phyloP scores from a whole-genome alignment of 2,797 vertebrate genomes.

The Chrosomus eos region DNA sequence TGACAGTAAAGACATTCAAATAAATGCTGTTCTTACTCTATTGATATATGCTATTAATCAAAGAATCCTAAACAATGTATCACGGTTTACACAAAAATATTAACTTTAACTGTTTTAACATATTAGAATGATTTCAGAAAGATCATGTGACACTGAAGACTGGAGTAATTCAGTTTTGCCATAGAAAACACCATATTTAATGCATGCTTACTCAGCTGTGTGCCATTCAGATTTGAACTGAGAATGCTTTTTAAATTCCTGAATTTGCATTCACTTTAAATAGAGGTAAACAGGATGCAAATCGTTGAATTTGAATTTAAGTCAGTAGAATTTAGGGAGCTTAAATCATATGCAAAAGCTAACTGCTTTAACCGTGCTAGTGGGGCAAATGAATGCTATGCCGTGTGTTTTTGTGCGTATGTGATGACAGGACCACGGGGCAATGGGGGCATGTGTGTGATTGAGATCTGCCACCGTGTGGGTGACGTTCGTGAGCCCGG shows the following conservation, averaged over 20 bases:
- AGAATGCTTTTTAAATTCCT: background rate
- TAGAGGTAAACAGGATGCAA: background rate
- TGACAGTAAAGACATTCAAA: background rate
- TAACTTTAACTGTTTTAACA: background rate
- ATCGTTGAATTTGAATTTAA: background rate
- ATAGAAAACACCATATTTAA: background rate
- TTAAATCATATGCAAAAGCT: background rate
- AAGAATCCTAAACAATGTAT: background rate
- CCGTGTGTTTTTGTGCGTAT: constrained; percentile 15
- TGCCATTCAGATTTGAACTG: background rate
- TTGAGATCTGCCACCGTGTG: constrained; percentile 52
- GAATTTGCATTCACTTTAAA: background rate
- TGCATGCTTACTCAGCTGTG: background rate
- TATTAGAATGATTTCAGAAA: background rate
- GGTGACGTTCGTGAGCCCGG: constrained; percentile 62
- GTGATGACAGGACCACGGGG: constrained; percentile 21
- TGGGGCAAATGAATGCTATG: background rate
- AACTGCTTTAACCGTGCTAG: background rate
- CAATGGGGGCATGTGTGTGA: constrained; percentile 52
- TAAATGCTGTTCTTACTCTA: no score
- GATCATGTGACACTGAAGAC: background rate
- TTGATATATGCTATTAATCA: background rate
- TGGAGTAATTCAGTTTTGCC: background rate
- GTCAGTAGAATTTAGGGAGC: background rate
- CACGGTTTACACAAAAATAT: background rate